A percentile compares a stretch with the other conserved stretches of the same genome.
phyloP scores from a whole-genome alignment of 2,888 invertebrate species.

The Colostygia pectinataria region DNA sequence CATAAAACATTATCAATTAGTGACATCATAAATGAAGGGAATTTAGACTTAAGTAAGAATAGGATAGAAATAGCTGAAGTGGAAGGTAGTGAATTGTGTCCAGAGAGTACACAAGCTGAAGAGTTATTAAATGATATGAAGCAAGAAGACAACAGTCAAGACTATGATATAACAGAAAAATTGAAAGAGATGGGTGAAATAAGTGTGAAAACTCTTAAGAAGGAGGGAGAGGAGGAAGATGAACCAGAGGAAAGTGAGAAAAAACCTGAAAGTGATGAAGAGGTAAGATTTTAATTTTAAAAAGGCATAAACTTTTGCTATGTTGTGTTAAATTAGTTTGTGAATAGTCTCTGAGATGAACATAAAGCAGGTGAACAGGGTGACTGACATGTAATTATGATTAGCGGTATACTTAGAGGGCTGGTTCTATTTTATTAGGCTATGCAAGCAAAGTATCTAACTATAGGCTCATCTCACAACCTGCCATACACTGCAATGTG shows the following conservation, averaged over 20 bases:
- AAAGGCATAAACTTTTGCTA: no score
- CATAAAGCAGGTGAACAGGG: no score
- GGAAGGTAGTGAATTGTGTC: constrained; percentile 70
- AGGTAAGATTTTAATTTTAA: no score
- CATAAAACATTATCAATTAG: constrained; percentile 77
- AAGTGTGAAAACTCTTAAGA: constrained; percentile 69
- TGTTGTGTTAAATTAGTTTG: no score
- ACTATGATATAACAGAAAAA: constrained; percentile 85
- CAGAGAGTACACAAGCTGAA: constrained; percentile 63
- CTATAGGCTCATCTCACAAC: no score
- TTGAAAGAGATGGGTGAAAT: constrained; percentile 85
- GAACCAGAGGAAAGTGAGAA: constrained; percentile 50
- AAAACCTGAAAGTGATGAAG: constrained; percentile 70
- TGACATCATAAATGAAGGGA: constrained; percentile 76
- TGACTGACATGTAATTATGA: no score
- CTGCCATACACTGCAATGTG: no score
- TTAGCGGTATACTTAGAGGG: no score
- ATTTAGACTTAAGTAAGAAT: constrained; percentile 74
- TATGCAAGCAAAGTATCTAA: no score
- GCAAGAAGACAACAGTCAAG: constrained; percentile 71
- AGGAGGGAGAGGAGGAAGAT: constrained; percentile 54
- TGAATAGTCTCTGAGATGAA: no score
- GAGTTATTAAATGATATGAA: constrained; percentile 65
- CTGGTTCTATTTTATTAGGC: no score
- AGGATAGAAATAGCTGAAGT: constrained; percentile 78